Evolutionary conservation across 1,140 invertebrate genomes (phyloP).

Genomic region (Drosophila micromelanica): DNA sequence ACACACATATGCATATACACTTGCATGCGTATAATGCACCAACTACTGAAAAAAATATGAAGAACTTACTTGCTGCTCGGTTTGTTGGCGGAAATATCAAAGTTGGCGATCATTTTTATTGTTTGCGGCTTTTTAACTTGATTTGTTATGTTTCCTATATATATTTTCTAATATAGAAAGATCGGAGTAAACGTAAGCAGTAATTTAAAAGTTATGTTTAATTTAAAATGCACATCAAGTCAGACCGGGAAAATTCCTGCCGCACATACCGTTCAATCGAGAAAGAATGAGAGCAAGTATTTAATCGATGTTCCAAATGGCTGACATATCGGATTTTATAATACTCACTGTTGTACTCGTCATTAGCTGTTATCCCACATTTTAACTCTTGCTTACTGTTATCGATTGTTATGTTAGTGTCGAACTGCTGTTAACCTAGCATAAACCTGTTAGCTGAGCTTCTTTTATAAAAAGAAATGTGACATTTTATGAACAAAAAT

Average conservation of each 20-base stretch:
- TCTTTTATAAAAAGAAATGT: not conserved
- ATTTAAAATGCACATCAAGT: conserved; percentile 29
- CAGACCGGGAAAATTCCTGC: conserved; percentile 42
- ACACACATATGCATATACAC: not conserved
- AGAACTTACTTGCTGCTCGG: conserved; percentile 78
- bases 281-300: conserved; percentile 33
- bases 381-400: not conserved
- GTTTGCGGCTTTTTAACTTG: conserved; percentile 9
- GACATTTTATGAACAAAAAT: too few relatives aligned
- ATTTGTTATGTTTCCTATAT: conserved; percentile 5
- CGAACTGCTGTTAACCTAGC: not conserved
- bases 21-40: conserved; percentile 2
- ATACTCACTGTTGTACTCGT: conserved; percentile 2
- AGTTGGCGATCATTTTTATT: conserved; percentile 70
- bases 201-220: conserved; percentile 23
- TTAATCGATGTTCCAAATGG: conserved; percentile 30
- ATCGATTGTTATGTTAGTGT: not conserved
- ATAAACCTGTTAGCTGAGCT: too few relatives aligned
- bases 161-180: conserved; percentile 1
- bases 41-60: conserved; percentile 10
- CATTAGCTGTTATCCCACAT: conserved; percentile 3
- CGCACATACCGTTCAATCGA: conserved; percentile 32
- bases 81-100: conserved; percentile 73
- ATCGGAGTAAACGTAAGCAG: conserved; percentile 2
- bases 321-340: conserved; percentile 5